Evolutionary conservation across 1,140 invertebrate species (phyloP), one percentile per base, ranked within the genome.

Genomic region (Drosophila funebris): DNA sequence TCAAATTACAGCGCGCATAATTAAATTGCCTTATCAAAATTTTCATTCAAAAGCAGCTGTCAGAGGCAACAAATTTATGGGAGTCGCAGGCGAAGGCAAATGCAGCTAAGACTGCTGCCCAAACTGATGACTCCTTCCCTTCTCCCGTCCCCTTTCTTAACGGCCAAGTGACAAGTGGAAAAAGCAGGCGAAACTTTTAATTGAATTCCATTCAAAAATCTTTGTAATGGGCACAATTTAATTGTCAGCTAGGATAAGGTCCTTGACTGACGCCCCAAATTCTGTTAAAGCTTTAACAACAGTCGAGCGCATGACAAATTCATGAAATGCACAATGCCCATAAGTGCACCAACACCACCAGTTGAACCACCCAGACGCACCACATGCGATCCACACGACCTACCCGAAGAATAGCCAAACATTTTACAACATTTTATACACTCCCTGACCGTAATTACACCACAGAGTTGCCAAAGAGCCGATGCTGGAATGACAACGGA

Each of bases 1-100:
- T 85, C 71, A 78, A 85, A 85, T 85, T 85, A 85, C 50, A 29
- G 63, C 52, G 82, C 71, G 67, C 78, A 82, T 85, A 85, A 85
- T 85, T 87, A 82, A 85, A 85, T 85, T 87, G 83, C 70, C 83
- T 78, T 85, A 82, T 87, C 83, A 88, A 88, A 85, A 88, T 78
- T 81, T 46, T 82, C 62, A 85, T 81, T 82, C 58, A 78, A 75
- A 87, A 78, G 74, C 54, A 66, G 53, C 67, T 66, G 67, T 69
- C 70, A 46, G 58, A 39, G 53, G 52, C 68, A 63, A 56, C 41
- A 68, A 60, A 68, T 68, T 68, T 48, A 67, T 66, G 62, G 62
- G 18, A 8, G 4, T 20, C 14, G 29, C 33, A 41, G 16, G 33
- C 14, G 22, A 22, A 2, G 0, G 24, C 14, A 41, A 76, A 54